Evolutionary conservation across 2,888 invertebrate species (phyloP), one percentile per base, ranked within the genome.

Genomic region (Dicyrtoma fusca): DNA sequence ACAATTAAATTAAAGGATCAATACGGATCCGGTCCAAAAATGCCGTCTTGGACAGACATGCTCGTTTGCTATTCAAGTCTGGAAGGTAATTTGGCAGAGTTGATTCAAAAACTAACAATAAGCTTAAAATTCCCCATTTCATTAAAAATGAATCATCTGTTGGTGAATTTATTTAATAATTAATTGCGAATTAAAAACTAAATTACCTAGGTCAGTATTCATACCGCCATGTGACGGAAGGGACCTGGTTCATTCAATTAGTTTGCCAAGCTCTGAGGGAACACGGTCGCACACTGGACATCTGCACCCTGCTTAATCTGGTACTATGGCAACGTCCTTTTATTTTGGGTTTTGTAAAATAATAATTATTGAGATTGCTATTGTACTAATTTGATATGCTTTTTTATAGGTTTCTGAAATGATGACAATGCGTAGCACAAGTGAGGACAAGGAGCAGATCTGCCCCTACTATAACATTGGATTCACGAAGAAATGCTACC

Each of bases 181-280:
- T n/a, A n/a, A n/a, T n/a, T n/a, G n/a, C n/a, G n/a, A n/a, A n/a
- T n/a, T n/a, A n/a, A n/a, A n/a, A n/a, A n/a, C n/a, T n/a, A n/a
- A n/a, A n/a, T n/a, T n/a, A n/a, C n/a, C n/a, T n/a, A n/a, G n/a
- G n/a, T n/a, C n/a, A n/a, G n/a, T n/a, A n/a, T n/a, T n/a, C n/a
- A n/a, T n/a, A n/a, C n/a, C n/a, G n/a, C n/a, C n/a, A n/a, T n/a
- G n/a, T n/a, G n/a, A n/a, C n/a, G n/a, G n/a, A 80, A 8, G 91
- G 91, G 23, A 89, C 90, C 55, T 91, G 90, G 90, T 91, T 89
- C 83, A 88, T 91, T 80, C 88, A 89, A 83, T 85, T 85, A 75
- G 84, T 91, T 80, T 90, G 90, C 83, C 83, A 87, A 79, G 86
- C 88, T 79, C 88, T 91, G 83, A 88, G 89, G 77, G 84, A 85